phyloP scores from a whole-genome alignment of 2,888 invertebrate species.

The Notodromas monacha region DNA sequence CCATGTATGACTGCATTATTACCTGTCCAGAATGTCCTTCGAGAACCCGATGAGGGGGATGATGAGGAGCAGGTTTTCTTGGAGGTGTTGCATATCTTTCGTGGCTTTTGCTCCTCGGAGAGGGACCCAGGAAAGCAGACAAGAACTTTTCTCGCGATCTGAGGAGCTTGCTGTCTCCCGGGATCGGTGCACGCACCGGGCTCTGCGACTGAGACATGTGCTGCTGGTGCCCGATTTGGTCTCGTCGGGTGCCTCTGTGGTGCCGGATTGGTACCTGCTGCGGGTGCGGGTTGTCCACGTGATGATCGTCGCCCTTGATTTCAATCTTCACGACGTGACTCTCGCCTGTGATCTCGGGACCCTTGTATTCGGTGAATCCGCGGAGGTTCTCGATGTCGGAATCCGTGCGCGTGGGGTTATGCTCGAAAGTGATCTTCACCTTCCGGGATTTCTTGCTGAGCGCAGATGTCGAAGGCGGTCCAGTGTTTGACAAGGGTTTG shows the following conservation, averaged over 20 bases:
- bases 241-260: too few species aligned
- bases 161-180: neutral
- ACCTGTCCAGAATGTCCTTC: too few species aligned
- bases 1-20: too few species aligned
- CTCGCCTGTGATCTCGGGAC: neutral
- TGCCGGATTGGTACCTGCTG: too few species aligned
- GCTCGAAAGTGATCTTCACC: conserved; percentile 1
- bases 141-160: neutral
- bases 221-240: too few species aligned
- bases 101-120: too few species aligned
- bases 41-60: too few species aligned
- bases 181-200: too few species aligned
- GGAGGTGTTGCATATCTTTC: too few species aligned
- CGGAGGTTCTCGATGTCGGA: conserved; percentile 2
- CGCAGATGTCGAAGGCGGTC: neutral
- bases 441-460: neutral
- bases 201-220: too few species aligned
- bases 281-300: neutral
- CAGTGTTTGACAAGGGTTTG: too few species aligned
- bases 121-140: neutral
- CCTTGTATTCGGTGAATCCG: conserved; percentile 1
- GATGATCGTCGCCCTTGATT: neutral
- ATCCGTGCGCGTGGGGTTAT: conserved; percentile 1
- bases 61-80: too few species aligned
- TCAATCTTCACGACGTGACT: neutral